These are phyloP conservation scores for Drosophila acutilabella DNA, from an alignment of 2,888 invertebrate genomes.

Conservation along the genomic window DNA sequence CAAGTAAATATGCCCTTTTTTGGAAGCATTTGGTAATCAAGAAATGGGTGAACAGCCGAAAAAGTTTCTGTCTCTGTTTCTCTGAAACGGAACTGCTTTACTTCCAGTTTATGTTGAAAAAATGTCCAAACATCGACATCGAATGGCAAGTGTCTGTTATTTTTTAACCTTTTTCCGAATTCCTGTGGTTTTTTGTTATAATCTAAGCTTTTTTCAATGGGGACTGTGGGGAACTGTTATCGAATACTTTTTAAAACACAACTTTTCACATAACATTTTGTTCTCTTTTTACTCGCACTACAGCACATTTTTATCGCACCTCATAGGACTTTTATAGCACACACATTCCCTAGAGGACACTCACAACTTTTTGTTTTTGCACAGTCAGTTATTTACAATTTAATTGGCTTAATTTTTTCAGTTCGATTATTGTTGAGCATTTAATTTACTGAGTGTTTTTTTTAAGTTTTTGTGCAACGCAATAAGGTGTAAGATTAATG, in stretches of 20 bases:
- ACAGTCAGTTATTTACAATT: constrained; percentile 24
- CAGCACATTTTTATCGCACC: constrained; percentile 23
- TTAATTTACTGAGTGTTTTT: too few species aligned
- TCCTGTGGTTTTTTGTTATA: constrained; percentile 28
- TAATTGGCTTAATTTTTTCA: not conserved
- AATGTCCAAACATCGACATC: constrained; percentile 37
- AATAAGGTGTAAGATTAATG: constrained; percentile 67
- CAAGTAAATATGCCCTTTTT: too few species aligned
- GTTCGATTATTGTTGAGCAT: not conserved
- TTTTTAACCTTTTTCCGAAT: constrained; percentile 36
- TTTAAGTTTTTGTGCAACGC: constrained; percentile 35
- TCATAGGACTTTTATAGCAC: constrained; percentile 14
- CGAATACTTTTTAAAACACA: constrained; percentile 30
- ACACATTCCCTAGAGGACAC: constrained; percentile 2
- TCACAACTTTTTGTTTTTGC: constrained; percentile 11
- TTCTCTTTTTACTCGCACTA: not conserved
- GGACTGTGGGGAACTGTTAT: constrained; percentile 36
- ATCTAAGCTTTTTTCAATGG: constrained; percentile 32
- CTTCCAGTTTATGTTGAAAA: constrained; percentile 20
- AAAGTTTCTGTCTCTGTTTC: too few species aligned
- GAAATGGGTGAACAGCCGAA: too few species aligned
- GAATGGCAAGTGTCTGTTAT: constrained; percentile 44
- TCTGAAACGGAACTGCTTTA: too few species aligned
- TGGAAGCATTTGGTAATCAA: too few species aligned
- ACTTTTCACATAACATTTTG: constrained; percentile 38